Conservation (phyloP, 1,140 invertebrate genomes). For the Drosophila pruinosa region DNA sequence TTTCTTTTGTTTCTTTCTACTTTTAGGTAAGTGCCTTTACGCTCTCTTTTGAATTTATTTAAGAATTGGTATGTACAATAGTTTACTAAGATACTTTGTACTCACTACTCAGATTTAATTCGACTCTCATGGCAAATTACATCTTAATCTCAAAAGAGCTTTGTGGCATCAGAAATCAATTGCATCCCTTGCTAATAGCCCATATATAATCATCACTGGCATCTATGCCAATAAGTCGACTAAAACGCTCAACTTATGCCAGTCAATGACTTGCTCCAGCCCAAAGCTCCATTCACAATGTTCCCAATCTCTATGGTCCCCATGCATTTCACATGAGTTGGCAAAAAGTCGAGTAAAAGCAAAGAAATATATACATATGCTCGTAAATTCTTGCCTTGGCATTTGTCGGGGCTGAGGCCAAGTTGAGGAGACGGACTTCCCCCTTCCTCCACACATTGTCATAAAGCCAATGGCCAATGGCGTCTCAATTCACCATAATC, state of each 20-base stretch:
- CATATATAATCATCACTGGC: constrained; percentile 34
- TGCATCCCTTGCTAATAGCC: constrained; percentile 57
- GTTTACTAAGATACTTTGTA: not conserved
- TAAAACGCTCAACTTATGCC: constrained; percentile 52
- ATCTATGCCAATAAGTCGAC: constrained; percentile 36
- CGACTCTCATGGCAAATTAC: too few relatives aligned
- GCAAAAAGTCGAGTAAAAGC: constrained; percentile 32
- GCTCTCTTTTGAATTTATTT: not conserved
- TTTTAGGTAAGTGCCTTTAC: constrained; percentile 55
- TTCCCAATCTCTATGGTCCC: constrained; percentile 1
- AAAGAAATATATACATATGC: constrained; percentile 2
- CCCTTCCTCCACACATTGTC: not conserved
- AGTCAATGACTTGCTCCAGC: constrained; percentile 32
- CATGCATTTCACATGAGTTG: constrained; percentile 22
- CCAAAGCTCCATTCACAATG: not conserved
- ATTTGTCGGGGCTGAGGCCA: constrained; percentile 34
- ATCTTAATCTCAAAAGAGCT: not conserved
- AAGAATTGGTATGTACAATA: constrained; percentile 51
- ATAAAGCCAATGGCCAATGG: constrained; percentile 43
- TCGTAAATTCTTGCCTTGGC: constrained; percentile 33
- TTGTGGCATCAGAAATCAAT: constrained; percentile 55
- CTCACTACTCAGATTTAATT: not conserved
- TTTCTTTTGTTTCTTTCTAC: constrained; percentile 29
- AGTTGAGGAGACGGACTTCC: not conserved
- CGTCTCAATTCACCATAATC: constrained; percentile 59